Conservation (phyloP, 2,888 invertebrate species). For the Smittia aterrima region DNA sequence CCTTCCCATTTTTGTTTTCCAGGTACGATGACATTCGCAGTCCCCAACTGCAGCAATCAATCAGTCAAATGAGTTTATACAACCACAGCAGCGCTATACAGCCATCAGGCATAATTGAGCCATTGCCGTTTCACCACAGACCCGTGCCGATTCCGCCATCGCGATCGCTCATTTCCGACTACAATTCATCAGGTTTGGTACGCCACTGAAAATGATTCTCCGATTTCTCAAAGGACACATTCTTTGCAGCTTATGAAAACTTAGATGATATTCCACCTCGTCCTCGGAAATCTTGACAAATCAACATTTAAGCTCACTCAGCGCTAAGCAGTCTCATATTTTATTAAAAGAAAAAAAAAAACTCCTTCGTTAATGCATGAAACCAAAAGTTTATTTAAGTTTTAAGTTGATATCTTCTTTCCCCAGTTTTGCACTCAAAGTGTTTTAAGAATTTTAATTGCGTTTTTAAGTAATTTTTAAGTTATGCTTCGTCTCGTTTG, state of each 20-base stretch:
- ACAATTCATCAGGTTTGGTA: conserved; percentile 19
- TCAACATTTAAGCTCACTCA: conserved; percentile 36
- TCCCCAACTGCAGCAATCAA: conserved; percentile 27
- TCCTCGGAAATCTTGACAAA: conserved; percentile 54
- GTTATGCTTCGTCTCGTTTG: no score
- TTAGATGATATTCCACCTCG: conserved; percentile 46
- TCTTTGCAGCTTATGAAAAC: conserved; percentile 37
- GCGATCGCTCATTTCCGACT: conserved; percentile 18
- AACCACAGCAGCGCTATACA: conserved; percentile 29
- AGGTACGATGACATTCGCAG: conserved; percentile 35
- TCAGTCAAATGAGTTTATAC: conserved; percentile 39
- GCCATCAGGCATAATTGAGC: conserved; percentile 34
- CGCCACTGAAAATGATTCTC: background rate
- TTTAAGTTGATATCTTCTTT: background rate
- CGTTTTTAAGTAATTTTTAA: no score
- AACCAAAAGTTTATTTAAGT: conserved; percentile 21
- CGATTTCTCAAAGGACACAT: background rate
- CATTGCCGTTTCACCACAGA: conserved; percentile 31
- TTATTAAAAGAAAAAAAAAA: no score
- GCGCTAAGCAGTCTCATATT: background rate
- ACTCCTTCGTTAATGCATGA: conserved; percentile 7
- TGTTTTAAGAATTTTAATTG: no score
- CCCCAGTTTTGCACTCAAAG: background rate
- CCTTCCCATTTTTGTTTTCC: background rate
- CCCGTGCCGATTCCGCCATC: conserved; percentile 19